phyloP scores from a whole-genome alignment of 2,888 invertebrate species.

The Calliphora vomitoria region DNA sequence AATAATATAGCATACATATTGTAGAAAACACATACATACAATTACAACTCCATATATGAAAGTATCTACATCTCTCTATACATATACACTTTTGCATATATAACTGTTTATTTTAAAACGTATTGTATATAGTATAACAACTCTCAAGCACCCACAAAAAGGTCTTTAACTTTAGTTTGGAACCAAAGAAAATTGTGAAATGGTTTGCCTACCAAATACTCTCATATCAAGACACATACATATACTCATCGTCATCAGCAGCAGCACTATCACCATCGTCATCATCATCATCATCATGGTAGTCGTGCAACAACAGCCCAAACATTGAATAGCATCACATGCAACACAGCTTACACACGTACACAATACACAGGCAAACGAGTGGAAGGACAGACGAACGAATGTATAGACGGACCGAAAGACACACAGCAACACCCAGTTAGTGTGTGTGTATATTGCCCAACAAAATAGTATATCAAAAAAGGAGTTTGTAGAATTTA shows the following conservation, averaged over 20 bases:
- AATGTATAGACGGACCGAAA: not conserved
- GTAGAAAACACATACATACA: constrained; percentile 18
- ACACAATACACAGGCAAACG: not conserved
- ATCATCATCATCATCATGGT: not conserved
- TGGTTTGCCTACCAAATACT: constrained; percentile 72
- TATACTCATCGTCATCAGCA: constrained; percentile 38
- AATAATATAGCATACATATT: constrained; percentile 49
- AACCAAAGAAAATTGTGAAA: constrained; percentile 69
- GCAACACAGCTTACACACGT: constrained; percentile 35
- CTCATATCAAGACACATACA: constrained; percentile 37
- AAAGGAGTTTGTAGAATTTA: constrained; percentile 53
- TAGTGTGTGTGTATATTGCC: constrained; percentile 21
- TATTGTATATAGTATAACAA: constrained; percentile 49
- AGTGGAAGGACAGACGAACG: not conserved
- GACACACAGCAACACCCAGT: constrained; percentile 30
- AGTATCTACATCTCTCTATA: not conserved
- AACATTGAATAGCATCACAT: constrained; percentile 36
- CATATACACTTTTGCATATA: constrained; percentile 6
- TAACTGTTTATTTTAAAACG: not conserved
- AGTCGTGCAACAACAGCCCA: constrained; percentile 41
- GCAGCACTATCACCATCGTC: constrained; percentile 5
- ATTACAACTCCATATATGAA: too few species aligned
- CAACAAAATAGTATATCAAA: constrained; percentile 6
- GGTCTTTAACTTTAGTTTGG: constrained; percentile 73
- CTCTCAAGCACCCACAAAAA: constrained; percentile 73